Conservation (phyloP, 2,888 invertebrate species). For the Amiota minor region DNA sequence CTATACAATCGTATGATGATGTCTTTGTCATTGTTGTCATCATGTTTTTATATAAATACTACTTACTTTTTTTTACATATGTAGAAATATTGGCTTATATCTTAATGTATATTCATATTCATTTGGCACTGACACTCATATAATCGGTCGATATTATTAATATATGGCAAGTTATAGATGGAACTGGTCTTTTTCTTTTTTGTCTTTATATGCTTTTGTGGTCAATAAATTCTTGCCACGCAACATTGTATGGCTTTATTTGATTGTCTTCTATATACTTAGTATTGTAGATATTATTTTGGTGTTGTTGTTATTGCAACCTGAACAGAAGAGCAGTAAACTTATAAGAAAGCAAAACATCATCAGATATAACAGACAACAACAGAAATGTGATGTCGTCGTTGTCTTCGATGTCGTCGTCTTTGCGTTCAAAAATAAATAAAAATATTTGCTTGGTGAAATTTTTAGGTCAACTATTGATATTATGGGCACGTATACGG, state of each 20-base stretch:
- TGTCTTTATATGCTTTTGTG: neutral
- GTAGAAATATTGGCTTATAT: no score
- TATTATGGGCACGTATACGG: constrained; percentile 67
- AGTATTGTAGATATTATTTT: neutral
- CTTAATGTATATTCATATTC: no score
- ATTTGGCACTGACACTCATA: no score
- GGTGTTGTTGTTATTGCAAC: neutral
- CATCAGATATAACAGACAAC: neutral
- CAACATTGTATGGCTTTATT: constrained; percentile 5
- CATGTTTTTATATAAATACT: no score
- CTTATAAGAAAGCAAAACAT: no score
- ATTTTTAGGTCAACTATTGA: constrained; percentile 64
- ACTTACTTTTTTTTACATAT: no score
- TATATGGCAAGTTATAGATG: no score
- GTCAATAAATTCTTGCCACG: constrained; percentile 8
- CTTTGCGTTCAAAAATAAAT: no score
- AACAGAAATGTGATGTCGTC: neutral
- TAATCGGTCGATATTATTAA: no score
- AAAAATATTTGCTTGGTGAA: constrained; percentile 37
- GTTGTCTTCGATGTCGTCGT: neutral
- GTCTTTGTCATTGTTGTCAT: no score
- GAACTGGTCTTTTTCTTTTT: neutral
- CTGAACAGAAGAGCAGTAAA: no score
- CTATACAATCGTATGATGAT: no score
- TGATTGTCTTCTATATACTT: neutral